Conservation (phyloP, 2,888 invertebrate genomes). For the Hyles lineata region DNA sequence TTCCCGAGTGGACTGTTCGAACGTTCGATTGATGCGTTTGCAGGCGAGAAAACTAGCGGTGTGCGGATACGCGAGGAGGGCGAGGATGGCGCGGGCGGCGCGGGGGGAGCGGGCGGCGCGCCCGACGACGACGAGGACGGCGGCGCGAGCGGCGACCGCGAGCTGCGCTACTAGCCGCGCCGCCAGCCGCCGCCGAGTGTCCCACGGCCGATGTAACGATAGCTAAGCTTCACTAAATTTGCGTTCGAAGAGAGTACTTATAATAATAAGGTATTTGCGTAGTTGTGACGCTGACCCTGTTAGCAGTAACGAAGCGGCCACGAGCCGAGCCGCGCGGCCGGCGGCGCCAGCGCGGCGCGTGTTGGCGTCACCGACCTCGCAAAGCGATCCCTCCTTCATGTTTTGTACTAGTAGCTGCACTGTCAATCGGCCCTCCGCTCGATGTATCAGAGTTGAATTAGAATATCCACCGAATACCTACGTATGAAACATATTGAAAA, state of each 20-base stretch:
- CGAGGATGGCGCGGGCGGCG: constrained; percentile 35
- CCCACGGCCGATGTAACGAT: background rate
- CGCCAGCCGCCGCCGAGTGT: background rate
- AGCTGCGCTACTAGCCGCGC: constrained; percentile 37
- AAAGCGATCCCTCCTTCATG: background rate
- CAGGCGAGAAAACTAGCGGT: constrained; percentile 2
- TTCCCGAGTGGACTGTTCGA: too few relatives aligned
- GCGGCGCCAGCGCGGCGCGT: background rate
- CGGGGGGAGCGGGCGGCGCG: constrained; percentile 69
- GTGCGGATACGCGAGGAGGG: background rate
- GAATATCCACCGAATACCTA: background rate
- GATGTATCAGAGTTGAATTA: background rate
- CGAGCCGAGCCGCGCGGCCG: background rate
- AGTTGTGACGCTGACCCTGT: background rate
- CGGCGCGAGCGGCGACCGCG: constrained; percentile 76
- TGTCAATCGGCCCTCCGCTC: background rate
- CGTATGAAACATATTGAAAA: background rate
- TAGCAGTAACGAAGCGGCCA: background rate
- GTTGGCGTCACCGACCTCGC: background rate
- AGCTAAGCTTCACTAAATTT: background rate
- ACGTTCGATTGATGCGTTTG: background rate
- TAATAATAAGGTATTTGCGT: background rate
- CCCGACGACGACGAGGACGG: constrained; percentile 91
- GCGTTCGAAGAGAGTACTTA: background rate
- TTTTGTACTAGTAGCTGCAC: background rate